Base-by-base conservation (phyloP, 2,113 vertebrate genomes). In the Glareola pratincola region DNA sequence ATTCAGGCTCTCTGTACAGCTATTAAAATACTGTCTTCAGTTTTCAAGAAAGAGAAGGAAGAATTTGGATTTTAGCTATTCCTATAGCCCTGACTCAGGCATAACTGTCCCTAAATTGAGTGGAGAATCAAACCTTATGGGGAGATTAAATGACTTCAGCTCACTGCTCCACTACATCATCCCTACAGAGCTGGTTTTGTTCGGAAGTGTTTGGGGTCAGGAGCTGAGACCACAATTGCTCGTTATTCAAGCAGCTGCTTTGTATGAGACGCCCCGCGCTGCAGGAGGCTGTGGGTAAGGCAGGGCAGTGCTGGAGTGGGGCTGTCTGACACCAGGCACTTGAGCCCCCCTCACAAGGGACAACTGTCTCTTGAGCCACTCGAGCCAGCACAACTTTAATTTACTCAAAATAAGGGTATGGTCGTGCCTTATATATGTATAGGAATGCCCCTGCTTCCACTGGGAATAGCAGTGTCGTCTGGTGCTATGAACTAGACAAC, bases 201-300 rank as follows among this genome's bases (percentile, higher is more conserved):
- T 76, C 2, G 5, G 80, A 87, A 66, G 74, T 15, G 8, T 41
- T 78, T 57, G 59, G 41, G 77, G 68, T 63, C 26, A 75, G 66
- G 45, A 76, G 34, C 62, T 77, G 48, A 57, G 93, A 64, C 23
- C 45, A 34, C 37, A 76, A 57, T 2, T 50, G 63, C 37, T 72
- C 4, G 2, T 69, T 73, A 34, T 17, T 29, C 45, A 60, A 76
- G 77, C 34, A 75, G 86, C 64, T 72, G 26, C 54, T 53, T 18
- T 27, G 78, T 66, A 36, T 2, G 14, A 50, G 54, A 26, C 2
- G 3, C 10, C 57, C 34, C 19, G 4, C 0, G 2, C 37, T 26
- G 48, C 72, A 41, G 2, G 1, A 56, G 43, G 41, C 53, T 54
- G n/a, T 16, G 39, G 39, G 69, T 41, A 30, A 37, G n/a, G 47